Evolutionary conservation across 2,113 vertebrate species (phyloP).

Genomic region (Takifugu flavidus): DNA sequence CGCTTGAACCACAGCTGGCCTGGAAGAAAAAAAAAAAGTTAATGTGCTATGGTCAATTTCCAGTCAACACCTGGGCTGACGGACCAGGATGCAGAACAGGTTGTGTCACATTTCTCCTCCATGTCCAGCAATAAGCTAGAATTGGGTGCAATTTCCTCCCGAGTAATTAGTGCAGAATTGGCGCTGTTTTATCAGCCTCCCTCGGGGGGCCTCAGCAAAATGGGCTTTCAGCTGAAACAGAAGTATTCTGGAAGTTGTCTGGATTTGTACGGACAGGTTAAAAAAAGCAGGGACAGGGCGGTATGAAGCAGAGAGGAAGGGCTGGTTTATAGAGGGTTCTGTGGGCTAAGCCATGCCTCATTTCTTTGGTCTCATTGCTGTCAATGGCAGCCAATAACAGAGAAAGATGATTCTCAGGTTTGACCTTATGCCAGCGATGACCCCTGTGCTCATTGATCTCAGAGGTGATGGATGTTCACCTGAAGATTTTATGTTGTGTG

Average conservation of each 20-base stretch:
- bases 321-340: background rate
- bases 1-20: no score
- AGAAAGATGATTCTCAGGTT: slow-evolving; percentile 3
- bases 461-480: background rate
- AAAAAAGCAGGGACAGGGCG: slow-evolving; percentile 7
- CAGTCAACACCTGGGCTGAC: slow-evolving; percentile 59
- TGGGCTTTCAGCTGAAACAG: slow-evolving; percentile 17
- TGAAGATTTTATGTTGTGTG: background rate
- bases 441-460: background rate
- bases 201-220: slow-evolving; percentile 22
- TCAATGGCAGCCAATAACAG: background rate
- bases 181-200: slow-evolving; percentile 59
- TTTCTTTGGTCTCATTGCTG: background rate
- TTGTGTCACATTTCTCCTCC: slow-evolving; percentile 52
- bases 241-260: slow-evolving; percentile 35
- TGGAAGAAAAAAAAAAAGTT: background rate
- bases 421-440: background rate
- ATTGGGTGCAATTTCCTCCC: slow-evolving; percentile 76
- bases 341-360: slow-evolving; percentile 10
- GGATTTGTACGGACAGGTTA: slow-evolving; percentile 23
- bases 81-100: slow-evolving; percentile 49
- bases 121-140: slow-evolving; percentile 72
- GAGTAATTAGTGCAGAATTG: slow-evolving; percentile 70
- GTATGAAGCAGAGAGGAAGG: slow-evolving; percentile 18
- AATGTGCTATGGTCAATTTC: background rate